phyloP scores from a whole-genome alignment of 2,113 vertebrate genomes.

The Ariopsis seemanni region DNA sequence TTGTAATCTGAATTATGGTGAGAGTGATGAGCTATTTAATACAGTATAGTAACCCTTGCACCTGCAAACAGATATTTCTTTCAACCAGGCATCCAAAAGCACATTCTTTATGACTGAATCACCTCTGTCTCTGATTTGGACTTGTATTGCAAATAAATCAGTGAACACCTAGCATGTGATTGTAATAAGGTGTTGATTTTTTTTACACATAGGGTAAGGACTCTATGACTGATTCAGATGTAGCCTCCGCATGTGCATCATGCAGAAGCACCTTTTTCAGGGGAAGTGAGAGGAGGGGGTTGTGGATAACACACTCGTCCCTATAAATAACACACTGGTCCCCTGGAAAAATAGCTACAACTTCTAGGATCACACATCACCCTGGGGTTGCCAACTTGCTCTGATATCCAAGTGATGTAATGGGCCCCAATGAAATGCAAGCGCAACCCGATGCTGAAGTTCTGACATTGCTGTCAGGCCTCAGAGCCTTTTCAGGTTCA shows the following conservation, averaged over 20 bases:
- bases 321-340: conserved; percentile 51
- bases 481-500: conserved; percentile 48
- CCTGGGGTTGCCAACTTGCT: conserved; percentile 33
- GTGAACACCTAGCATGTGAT: not conserved
- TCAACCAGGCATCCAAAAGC: not conserved
- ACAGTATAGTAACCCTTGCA: not conserved
- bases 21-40: not conserved
- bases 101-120: conserved; percentile 1
- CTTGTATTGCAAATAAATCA: not conserved
- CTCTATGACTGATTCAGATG: not conserved
- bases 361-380: conserved; percentile 44
- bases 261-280: conserved; percentile 49
- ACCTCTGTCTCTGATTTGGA: not conserved
- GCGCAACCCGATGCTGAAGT: conserved; percentile 46
- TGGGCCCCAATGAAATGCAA: conserved; percentile 41
- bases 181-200: not conserved
- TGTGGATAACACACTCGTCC: conserved; percentile 12
- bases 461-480: conserved; percentile 38
- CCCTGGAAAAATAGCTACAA: conserved; percentile 49
- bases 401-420: conserved; percentile 55
- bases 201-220: not conserved
- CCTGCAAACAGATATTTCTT: not conserved
- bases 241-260: conserved; percentile 29
- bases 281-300: not conserved
- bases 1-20: not conserved